phyloP scores from a whole-genome alignment of 2,113 vertebrate genomes.

The Ophiodon elongatus region DNA sequence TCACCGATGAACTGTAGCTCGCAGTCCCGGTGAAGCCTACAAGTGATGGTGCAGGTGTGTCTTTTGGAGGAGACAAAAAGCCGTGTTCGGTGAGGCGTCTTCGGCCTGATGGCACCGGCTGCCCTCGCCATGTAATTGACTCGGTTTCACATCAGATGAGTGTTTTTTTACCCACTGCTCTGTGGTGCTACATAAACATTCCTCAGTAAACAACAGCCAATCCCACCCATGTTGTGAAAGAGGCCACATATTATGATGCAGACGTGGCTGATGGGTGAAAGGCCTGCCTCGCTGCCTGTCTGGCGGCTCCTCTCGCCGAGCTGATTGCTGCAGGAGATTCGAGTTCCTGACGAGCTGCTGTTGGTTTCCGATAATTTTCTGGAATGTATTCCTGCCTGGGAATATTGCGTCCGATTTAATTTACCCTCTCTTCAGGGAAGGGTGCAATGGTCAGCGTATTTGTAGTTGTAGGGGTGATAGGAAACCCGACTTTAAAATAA shows the following conservation, averaged over 20 bases:
- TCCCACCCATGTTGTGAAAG: constrained; percentile 80
- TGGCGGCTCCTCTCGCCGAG: constrained; percentile 26
- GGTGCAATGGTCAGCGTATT: not conserved
- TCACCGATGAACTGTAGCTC: not conserved
- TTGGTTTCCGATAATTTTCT: constrained; percentile 16
- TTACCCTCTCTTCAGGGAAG: not conserved
- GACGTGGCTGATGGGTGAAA: constrained; percentile 54
- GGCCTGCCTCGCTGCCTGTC: constrained; percentile 47
- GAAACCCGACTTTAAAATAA: not conserved
- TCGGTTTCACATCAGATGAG: constrained; percentile 70
- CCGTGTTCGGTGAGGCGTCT: constrained; percentile 19
- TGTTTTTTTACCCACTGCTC: constrained; percentile 61
- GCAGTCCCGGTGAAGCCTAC: too few species aligned
- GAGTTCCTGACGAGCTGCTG: constrained; percentile 14
- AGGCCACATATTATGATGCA: constrained; percentile 68
- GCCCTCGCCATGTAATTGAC: constrained; percentile 68
- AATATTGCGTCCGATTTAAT: not conserved
- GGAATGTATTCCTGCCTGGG: not conserved
- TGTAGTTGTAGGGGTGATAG: not conserved
- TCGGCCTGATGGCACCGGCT: constrained; percentile 29
- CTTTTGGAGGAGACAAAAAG: not conserved
- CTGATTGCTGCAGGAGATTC: constrained; percentile 15
- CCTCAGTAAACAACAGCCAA: constrained; percentile 74
- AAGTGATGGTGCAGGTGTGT: not conserved
- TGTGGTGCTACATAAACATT: constrained; percentile 76